These are phyloP conservation scores for Clanis bilineata DNA, from an alignment of 2,888 invertebrate species.

Conservation along the genomic window DNA sequence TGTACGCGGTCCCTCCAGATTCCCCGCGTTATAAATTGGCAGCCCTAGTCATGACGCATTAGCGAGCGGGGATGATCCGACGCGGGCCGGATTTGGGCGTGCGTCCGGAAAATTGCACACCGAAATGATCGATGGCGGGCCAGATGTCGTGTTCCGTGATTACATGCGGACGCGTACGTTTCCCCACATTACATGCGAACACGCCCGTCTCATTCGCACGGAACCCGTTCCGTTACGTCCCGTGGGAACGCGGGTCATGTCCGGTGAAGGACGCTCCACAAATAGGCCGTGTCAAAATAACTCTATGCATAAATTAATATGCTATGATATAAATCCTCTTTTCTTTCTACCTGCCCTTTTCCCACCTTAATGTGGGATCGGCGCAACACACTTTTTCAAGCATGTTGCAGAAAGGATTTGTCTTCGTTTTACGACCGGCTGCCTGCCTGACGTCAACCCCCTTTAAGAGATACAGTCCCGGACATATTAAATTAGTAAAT, in stretches of 20 bases:
- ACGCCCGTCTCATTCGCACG: conserved; percentile 6
- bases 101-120: conserved; percentile 56
- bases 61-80: conserved; percentile 57
- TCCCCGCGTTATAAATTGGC: conserved; percentile 16
- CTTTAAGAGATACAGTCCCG: no score
- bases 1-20: conserved; percentile 14
- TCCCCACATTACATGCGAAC: conserved; percentile 17
- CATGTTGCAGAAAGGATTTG: no score
- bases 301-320: not conserved
- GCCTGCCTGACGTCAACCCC: no score
- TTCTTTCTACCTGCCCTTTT: no score
- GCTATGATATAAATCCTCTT: no score
- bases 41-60: conserved; percentile 53
- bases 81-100: conserved; percentile 52
- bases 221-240: conserved; percentile 3
- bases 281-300: not conserved
- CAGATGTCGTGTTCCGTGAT: conserved; percentile 58
- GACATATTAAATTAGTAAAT: no score
- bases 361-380: no score
- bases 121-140: conserved; percentile 61
- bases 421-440: no score
- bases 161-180: conserved; percentile 31
- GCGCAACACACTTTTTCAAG: no score
- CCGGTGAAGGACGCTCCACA: not conserved
- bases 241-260: conserved; percentile 7